Base-by-base conservation (phyloP, 2,797 vertebrate genomes). In the Loriculus beryllinus region DNA sequence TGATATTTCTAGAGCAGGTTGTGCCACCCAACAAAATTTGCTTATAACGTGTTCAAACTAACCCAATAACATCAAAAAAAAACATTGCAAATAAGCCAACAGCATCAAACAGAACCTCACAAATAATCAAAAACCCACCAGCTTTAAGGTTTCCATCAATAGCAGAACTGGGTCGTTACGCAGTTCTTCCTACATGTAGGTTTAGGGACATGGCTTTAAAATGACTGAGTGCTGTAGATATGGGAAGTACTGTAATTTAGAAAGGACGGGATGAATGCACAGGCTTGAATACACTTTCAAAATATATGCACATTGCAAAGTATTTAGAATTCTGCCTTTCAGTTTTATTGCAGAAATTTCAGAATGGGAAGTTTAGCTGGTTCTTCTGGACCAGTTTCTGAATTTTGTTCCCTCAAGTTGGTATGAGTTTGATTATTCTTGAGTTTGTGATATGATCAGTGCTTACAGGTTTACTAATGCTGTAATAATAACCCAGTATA, bases 1-100 rank as follows among this genome's bases (percentile, higher is more conserved):
- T 93, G 96, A 92, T 95, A 92, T 94, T 94, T 96, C 88, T 71
- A 37, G 93, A 90, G 57, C 90, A 86, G 78, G 23, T 35, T 95
- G 23, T 92, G 60, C 45, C 64, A 94, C 52, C 45, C 68, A 85
- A 71, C 29, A 94, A 81, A 82, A 94, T 57, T 52, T 80, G 49
- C 81, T 85, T 47, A 21, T 12, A 82, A 19, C n/a, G 23, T 7
- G 20, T 40, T 82, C 49, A 57, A 91, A 64, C n/a, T 49, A 92
- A 77, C 75, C 39, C 56, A 57, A 47, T 23, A 94, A 80, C 81
- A 85, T 95, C 95, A 95, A 96, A 86, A 26, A 26, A 64, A 23
- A 79, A 42, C 51, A 56, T 82, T 68, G 85, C 29, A 93, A 87
- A 82, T 47, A 65, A 87, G n/a, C 16, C 0, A 9, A 45, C 14